Evolutionary conservation across 1,140 invertebrate genomes (phyloP).

Genomic region (Euschistus heros): DNA sequence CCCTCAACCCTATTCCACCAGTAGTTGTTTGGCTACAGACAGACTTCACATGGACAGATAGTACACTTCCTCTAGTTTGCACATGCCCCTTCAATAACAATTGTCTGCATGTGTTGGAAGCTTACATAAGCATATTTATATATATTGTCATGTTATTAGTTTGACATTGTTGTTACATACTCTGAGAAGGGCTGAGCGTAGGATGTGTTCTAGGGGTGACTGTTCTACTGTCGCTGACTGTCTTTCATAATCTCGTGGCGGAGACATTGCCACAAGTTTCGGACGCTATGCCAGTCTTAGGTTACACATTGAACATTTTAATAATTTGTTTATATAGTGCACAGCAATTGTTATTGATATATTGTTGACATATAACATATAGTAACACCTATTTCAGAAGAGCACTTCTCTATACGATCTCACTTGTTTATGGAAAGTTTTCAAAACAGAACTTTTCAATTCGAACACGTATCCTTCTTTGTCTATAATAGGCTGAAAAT

Average conservation of each 20-base stretch:
- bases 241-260: slow-evolving; percentile 94
- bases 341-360: neutral
- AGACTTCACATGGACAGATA: too few relatives aligned
- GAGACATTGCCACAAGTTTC: slow-evolving; percentile 91
- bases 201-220: slow-evolving; percentile 83
- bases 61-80: too few relatives aligned
- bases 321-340: slow-evolving; percentile 4
- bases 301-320: slow-evolving; percentile 36
- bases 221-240: slow-evolving; percentile 98
- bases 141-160: too few relatives aligned
- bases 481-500: neutral
- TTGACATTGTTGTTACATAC: too few relatives aligned
- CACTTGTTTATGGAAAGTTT: neutral
- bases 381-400: slow-evolving; percentile 2
- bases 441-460: neutral
- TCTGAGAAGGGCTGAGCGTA: neutral
- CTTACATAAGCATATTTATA: too few relatives aligned
- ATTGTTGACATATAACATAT: neutral
- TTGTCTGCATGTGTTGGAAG: too few relatives aligned
- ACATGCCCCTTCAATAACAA: too few relatives aligned
- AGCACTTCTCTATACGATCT: neutral
- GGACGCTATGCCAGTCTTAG: slow-evolving; percentile 88
- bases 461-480: neutral
- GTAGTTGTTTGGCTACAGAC: too few relatives aligned
- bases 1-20: too few relatives aligned